Conservation (phyloP, 2,888 invertebrate species). For the Acronicta aceris region DNA sequence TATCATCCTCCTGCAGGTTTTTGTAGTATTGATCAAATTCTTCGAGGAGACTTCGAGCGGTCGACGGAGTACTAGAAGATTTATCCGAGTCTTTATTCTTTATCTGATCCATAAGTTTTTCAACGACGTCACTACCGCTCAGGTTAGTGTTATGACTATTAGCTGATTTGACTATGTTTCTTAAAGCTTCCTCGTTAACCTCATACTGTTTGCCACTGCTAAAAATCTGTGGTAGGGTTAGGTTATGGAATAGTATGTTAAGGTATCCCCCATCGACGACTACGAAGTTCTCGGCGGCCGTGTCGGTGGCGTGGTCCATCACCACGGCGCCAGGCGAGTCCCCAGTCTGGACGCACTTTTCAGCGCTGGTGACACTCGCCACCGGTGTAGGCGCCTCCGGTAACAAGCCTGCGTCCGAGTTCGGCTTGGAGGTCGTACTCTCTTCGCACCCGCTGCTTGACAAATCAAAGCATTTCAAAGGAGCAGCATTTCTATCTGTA, state of each 20-base stretch:
- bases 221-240: slow-evolving; percentile 80
- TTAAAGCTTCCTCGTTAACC: slow-evolving; percentile 82
- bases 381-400: slow-evolving; percentile 29
- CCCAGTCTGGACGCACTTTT: slow-evolving; percentile 80
- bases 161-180: slow-evolving; percentile 75
- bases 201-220: slow-evolving; percentile 82
- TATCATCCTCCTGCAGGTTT: slow-evolving; percentile 69
- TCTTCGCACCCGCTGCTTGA: slow-evolving; percentile 84
- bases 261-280: slow-evolving; percentile 82
- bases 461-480: slow-evolving; percentile 83
- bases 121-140: slow-evolving; percentile 66
- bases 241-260: slow-evolving; percentile 81
- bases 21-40: slow-evolving; percentile 83
- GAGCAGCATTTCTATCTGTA: slow-evolving; percentile 71
- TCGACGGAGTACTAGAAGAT: slow-evolving; percentile 74
- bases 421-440: slow-evolving; percentile 63
- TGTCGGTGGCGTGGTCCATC: slow-evolving; percentile 62
- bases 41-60: slow-evolving; percentile 82
- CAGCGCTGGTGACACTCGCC: slow-evolving; percentile 63
- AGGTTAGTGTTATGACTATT: slow-evolving; percentile 64
- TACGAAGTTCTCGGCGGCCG: slow-evolving; percentile 75
- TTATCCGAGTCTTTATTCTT: slow-evolving; percentile 71
- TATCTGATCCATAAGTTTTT: slow-evolving; percentile 75
- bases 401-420: slow-evolving; percentile 43
- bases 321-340: slow-evolving; percentile 57